Percentiles rank a stretch among this genome's conserved stretches.
These are phyloP conservation scores for Cryptotermes secundus DNA, from an alignment of 1,140 invertebrate genomes.

Conservation along the genomic window DNA sequence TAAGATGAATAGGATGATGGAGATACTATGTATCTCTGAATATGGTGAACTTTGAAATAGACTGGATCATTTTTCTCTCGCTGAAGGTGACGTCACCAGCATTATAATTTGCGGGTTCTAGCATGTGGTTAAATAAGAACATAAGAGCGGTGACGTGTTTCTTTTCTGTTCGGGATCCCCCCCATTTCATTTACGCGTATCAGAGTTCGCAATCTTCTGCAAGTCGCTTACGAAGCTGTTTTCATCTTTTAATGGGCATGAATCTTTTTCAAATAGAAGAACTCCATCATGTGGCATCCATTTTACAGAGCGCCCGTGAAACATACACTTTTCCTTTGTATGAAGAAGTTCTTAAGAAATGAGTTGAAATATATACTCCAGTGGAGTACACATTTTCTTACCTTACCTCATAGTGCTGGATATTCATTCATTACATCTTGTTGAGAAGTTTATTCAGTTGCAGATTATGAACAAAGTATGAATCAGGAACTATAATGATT, in stretches of 20 bases:
- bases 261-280: neutral
- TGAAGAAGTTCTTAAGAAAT: too few species aligned
- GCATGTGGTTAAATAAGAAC: constrained; percentile 11
- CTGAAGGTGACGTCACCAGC: neutral
- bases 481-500: too few species aligned
- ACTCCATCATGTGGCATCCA: neutral
- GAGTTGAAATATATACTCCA: too few species aligned
- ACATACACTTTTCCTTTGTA: too few species aligned
- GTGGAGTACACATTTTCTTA: too few species aligned
- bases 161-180: neutral
- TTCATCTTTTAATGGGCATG: neutral
- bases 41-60: neutral
- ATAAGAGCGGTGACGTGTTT: neutral
- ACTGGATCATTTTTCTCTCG: constrained; percentile 19
- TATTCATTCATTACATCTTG: too few species aligned
- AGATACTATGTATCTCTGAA: neutral
- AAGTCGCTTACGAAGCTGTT: neutral
- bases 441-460: too few species aligned
- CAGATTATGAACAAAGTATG: too few species aligned
- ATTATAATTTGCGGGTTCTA: neutral
- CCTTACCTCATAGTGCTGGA: too few species aligned
- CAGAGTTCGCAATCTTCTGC: neutral
- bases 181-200: neutral
- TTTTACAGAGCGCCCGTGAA: neutral
- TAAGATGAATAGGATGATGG: neutral